Percentiles rank a stretch among this genome's conserved stretches.
phyloP scores from a whole-genome alignment of 2,888 invertebrate genomes.

The Nesidiocoris tenuis region DNA sequence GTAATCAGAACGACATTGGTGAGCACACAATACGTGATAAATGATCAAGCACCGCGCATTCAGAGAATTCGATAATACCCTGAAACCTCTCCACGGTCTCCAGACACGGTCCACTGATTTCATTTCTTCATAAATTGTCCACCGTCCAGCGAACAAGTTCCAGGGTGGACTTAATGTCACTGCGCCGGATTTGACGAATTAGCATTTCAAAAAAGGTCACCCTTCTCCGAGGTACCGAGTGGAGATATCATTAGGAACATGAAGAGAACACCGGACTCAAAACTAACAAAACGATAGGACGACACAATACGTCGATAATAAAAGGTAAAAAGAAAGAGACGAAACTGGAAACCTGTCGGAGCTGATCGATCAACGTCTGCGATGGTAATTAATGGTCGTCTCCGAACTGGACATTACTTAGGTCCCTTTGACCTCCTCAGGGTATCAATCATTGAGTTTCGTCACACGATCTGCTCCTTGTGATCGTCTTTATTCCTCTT shows the following conservation, averaged over 20 bases:
- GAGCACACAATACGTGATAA: background rate
- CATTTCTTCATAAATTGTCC: background rate
- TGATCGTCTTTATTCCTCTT: background rate
- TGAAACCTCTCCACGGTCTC: too few species aligned
- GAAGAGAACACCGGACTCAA: conserved; percentile 27
- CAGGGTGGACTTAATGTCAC: conserved; percentile 25
- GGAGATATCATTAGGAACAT: conserved; percentile 47
- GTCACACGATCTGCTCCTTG: conserved; percentile 38
- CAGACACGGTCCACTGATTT: background rate
- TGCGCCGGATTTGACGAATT: conserved; percentile 38
- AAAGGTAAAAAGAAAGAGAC: conserved; percentile 8
- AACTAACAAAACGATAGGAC: conserved; percentile 46
- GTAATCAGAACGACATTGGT: background rate
- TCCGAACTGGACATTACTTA: conserved; percentile 10
- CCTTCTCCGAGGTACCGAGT: conserved; percentile 11
- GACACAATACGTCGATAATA: conserved; percentile 48
- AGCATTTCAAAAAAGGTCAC: conserved; percentile 44
- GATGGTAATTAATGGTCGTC: conserved; percentile 47
- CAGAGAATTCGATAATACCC: background rate
- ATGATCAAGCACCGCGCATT: background rate
- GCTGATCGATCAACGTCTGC: conserved; percentile 48
- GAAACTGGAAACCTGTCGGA: conserved; percentile 45
- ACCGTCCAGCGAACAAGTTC: background rate
- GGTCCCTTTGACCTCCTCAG: conserved; percentile 29
- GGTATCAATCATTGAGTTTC: conserved; percentile 45